Conservation (phyloP, 2,888 invertebrate genomes). For the Drosophila barbarae region DNA sequence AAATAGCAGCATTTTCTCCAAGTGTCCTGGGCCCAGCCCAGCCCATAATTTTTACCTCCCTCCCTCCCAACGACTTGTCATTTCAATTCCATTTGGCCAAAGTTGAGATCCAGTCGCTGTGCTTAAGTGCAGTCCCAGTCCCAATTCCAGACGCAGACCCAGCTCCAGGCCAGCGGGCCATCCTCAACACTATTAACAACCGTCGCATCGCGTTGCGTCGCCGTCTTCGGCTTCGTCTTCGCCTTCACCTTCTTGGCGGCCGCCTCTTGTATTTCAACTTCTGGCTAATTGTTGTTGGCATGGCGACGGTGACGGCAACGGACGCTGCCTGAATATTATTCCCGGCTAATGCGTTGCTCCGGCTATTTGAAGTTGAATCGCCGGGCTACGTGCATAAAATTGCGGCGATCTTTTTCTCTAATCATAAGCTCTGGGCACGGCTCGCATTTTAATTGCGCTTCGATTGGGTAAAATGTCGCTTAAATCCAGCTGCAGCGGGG, state of each 20-base stretch:
- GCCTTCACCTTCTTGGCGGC: conserved; percentile 6
- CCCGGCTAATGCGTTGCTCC: conserved; percentile 39
- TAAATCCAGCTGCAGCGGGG: conserved; percentile 6
- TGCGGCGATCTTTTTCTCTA: conserved; percentile 54
- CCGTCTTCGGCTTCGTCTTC: background rate
- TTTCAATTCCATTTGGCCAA: conserved; percentile 67
- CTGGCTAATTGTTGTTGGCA: conserved; percentile 40
- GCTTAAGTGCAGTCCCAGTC: conserved; percentile 59
- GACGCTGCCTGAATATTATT: conserved; percentile 39
- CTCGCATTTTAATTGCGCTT: conserved; percentile 59
- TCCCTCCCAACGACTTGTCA: conserved; percentile 46
- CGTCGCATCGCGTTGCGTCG: background rate
- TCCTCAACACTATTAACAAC: conserved; percentile 24
- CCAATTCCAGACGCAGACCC: conserved; percentile 21
- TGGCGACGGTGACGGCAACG: conserved; percentile 19
- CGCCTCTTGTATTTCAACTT: conserved; percentile 43
- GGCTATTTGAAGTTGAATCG: conserved; percentile 42
- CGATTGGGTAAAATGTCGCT: conserved; percentile 22
- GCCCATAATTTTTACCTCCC: conserved; percentile 2
- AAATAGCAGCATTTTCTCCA: background rate
- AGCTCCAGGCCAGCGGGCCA: conserved; percentile 36
- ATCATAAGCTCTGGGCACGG: conserved; percentile 55
- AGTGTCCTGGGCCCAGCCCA: conserved; percentile 13
- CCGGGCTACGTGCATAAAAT: conserved; percentile 58
- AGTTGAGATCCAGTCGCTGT: conserved; percentile 63